Conservation (phyloP, 2,113 vertebrate species). For the Elephantulus edwardii region DNA sequence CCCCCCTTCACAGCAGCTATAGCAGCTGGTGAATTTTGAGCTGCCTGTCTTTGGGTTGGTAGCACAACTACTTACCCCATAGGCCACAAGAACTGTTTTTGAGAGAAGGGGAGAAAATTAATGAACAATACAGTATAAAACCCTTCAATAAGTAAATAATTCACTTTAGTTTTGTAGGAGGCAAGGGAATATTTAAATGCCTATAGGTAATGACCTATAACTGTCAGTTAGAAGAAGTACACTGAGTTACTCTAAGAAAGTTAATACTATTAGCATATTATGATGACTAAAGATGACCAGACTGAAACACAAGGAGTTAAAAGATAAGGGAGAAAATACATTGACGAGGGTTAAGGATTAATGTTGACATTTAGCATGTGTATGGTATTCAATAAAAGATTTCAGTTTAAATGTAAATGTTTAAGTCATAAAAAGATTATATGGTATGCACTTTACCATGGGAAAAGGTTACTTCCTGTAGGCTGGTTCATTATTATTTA, state of each 20-base stretch:
- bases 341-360: conserved; percentile 24
- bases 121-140: background rate
- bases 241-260: background rate
- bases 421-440: conserved; percentile 39
- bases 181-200: background rate
- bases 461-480: conserved; percentile 46
- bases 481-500: background rate
- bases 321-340: background rate
- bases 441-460: background rate
- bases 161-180: background rate
- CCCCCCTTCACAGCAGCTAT: no score
- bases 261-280: background rate
- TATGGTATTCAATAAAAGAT: conserved; percentile 32
- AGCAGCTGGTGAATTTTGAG: no score
- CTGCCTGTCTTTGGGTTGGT: no score
- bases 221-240: background rate
- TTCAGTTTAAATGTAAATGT: conserved; percentile 49
- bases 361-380: conserved; percentile 51
- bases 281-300: background rate
- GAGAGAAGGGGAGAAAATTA: background rate
- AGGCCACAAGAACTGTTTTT: no score
- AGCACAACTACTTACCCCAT: no score
- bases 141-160: background rate
- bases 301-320: background rate
- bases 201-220: background rate